Conservation (phyloP, 2,113 vertebrate genomes). For the Thryonomys swinderianus region DNA sequence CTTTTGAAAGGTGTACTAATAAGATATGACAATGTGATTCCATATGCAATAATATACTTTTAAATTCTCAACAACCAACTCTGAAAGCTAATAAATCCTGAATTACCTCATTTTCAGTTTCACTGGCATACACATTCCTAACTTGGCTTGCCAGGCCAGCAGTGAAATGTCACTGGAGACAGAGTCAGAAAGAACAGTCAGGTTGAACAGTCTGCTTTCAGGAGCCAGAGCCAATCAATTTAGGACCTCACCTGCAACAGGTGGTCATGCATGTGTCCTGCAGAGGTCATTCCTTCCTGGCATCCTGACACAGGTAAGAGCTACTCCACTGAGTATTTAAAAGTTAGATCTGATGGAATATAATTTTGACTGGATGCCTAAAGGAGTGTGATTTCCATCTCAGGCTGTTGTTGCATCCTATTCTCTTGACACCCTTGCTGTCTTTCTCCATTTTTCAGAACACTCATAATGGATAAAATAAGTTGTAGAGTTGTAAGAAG, state of each 20-base stretch:
- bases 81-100: not conserved
- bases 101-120: not conserved
- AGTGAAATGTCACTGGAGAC: not conserved
- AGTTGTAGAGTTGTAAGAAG: not conserved
- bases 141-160: not conserved
- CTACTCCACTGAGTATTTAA: not conserved
- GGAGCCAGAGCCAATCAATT: too few species aligned
- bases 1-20: not conserved
- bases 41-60: not conserved
- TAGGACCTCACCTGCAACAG: not conserved
- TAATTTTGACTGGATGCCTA: not conserved
- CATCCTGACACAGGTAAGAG: not conserved
- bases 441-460: not conserved
- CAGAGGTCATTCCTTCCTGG: rapidly evolving
- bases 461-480: not conserved
- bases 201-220: not conserved
- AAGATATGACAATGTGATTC: not conserved
- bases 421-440: not conserved
- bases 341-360: not conserved
- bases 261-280: not conserved
- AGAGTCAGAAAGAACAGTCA: not conserved
- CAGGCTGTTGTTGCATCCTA: not conserved
- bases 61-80: not conserved
- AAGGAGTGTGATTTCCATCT: not conserved
- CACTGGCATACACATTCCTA: not conserved